Evolutionary conservation across 1,140 invertebrate genomes (phyloP), one percentile per base, ranked within the genome.

Genomic region (Fopius arisanus): DNA sequence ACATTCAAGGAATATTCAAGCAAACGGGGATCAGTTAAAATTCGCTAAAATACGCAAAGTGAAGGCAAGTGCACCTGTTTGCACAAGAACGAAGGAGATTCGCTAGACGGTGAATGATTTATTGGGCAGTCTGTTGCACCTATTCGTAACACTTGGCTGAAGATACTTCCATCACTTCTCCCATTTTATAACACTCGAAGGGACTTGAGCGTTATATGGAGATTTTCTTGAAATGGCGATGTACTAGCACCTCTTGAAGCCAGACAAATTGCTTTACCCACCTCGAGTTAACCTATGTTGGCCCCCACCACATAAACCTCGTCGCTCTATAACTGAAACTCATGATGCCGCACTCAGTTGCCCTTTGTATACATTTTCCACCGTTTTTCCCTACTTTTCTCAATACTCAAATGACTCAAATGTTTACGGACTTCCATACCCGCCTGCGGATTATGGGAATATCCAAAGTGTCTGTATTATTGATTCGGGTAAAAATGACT

Each of bases 51-150:
- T 48, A n/a, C 14, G 43, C 1, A 16, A 48, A 16, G 5, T 12
- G 14, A 48, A 19, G 14, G 43, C 16, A 16, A 43, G 23, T 72
- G 71, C 79, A 79, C 78, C 75, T 82, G 79, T 78, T 75, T 76
- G 75, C 63, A 75, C 67, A 73, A 16, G 70, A 48, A 82, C 73
- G 81, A 80, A 79, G 71, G 76, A 79, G 77, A n/a, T 77, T 69
- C 75, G 72, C 73, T 75, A 75, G 82, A 82, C 83, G 80, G 80
- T 59, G 80, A 70, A 70, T 86, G 84, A 86, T 86, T 85, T 86
- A 86, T 77, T 81, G 78, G 68, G 19, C 80, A 78, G 82, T 84
- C 82, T 80, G 82, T 84, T 82, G 80, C 75, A 75, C 70, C 76
- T 77, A 81, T 82, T 80, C 75, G 78, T 78, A 80, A 82, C 79